phyloP scores from a whole-genome alignment of 2,113 vertebrate species.

The Anseranas semipalmata region DNA sequence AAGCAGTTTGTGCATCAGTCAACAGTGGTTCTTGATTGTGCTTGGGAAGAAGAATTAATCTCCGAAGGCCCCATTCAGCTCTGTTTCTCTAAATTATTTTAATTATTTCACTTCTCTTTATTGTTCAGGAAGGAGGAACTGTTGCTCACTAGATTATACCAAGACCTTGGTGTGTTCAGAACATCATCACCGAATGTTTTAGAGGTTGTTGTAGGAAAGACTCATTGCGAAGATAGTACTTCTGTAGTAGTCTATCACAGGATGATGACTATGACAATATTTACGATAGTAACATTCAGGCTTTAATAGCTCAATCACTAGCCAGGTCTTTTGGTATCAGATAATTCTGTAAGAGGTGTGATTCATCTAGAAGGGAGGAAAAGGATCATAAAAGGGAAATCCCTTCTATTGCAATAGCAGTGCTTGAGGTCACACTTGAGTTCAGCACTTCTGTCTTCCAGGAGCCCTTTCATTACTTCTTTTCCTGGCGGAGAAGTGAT shows the following conservation, averaged over 20 bases:
- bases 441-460: constrained; percentile 41
- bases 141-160: neutral
- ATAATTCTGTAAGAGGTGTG: constrained; percentile 17
- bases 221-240: neutral
- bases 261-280: neutral
- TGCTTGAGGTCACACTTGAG: constrained; percentile 31
- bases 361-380: constrained; percentile 58
- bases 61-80: neutral
- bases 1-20: neutral
- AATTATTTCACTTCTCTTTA: neutral
- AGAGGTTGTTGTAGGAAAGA: neutral
- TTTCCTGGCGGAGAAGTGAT: constrained; percentile 16
- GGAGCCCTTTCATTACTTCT: neutral
- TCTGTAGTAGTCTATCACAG: neutral
- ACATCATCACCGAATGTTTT: neutral
- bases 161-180: neutral
- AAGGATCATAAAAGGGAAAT: constrained; percentile 63
- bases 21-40: neutral
- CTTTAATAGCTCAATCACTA: neutral
- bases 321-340: neutral
- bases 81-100: neutral
- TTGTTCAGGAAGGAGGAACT: neutral
- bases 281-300: neutral
- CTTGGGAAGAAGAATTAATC: neutral
- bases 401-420: constrained; percentile 47